A percentile compares a stretch with the other conserved stretches of the same genome.
These are phyloP conservation scores for Brachionus calyciflorus DNA, from an alignment of 1,140 invertebrate species.

Conservation along the genomic window DNA sequence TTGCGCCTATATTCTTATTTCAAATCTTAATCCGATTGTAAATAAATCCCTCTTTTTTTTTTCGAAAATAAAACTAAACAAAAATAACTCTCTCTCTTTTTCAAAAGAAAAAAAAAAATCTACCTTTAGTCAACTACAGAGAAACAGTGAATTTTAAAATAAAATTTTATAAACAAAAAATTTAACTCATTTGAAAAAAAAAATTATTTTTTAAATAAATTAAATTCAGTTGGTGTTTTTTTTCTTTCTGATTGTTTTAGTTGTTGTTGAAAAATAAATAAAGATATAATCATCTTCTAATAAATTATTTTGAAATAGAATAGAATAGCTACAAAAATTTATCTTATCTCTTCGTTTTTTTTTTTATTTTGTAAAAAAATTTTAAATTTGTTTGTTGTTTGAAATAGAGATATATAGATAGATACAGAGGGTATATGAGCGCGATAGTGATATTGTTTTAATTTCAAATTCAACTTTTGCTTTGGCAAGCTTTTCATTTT, in stretches of 20 bases:
- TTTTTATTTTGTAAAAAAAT: too few species aligned
- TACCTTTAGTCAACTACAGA: constrained; percentile 7
- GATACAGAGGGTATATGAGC: background rate
- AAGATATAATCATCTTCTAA: background rate
- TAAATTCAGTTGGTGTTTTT: too few species aligned
- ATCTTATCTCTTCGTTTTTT: constrained; percentile 31
- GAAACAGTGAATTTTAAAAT: constrained; percentile 23
- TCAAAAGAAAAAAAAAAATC: background rate
- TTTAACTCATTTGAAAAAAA: background rate
- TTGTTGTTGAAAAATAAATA: constrained; percentile 39
- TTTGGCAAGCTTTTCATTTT: constrained; percentile 21
- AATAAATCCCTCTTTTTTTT: constrained; percentile 38
- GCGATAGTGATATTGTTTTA: background rate
- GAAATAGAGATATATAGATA: constrained; percentile 23
- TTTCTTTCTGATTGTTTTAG: too few species aligned
- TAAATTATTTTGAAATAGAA: constrained; percentile 5
- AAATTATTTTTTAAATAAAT: too few species aligned
- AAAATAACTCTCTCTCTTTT: too few species aligned
- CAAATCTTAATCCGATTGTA: constrained; percentile 46
- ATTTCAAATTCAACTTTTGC: background rate
- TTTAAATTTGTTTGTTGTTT: constrained; percentile 39
- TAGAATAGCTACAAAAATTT: constrained; percentile 7
- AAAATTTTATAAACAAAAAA: constrained; percentile 8
- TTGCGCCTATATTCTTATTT: constrained; percentile 40
- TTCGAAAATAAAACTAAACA: constrained; percentile 36